Percentiles rank a stretch among this genome's conserved stretches.
These are phyloP conservation scores for Ostrea edulis DNA, from an alignment of 1,140 invertebrate species.

Conservation along the genomic window DNA sequence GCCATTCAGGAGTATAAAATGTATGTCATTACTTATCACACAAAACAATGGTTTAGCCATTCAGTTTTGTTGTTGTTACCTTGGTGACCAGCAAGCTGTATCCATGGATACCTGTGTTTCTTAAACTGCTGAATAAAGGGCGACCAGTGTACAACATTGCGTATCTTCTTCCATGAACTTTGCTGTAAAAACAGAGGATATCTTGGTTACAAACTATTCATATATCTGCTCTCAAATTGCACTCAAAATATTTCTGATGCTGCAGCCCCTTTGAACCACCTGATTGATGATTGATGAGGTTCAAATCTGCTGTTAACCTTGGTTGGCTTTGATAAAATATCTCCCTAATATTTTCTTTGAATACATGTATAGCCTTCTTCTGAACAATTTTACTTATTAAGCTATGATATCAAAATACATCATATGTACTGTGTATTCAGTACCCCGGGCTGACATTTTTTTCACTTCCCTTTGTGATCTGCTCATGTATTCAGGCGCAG, in stretches of 20 bases:
- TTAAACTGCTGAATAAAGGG: conserved; percentile 98
- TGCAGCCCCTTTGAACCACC: not conserved
- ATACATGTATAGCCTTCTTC: no score
- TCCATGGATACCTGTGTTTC: conserved; percentile 96
- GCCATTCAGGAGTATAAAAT: no score
- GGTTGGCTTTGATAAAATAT: not conserved
- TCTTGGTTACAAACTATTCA: not conserved
- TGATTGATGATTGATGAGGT: not conserved
- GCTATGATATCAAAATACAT: no score
- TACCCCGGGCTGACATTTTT: no score
- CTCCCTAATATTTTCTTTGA: not conserved
- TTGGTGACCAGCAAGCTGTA: conserved; percentile 87
- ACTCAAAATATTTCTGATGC: not conserved
- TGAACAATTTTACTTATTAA: no score
- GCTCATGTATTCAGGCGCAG: no score
- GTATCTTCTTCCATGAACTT: conserved; percentile 94
- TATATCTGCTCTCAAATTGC: not conserved
- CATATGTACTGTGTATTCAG: no score
- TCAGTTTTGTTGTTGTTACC: conserved; percentile 56
- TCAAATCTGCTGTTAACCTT: not conserved
- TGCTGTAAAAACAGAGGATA: conserved; percentile 83
- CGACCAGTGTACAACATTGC: conserved; percentile 96
- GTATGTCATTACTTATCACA: no score
- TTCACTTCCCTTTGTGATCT: no score
- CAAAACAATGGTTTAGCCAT: not conserved